Evolutionary conservation across 2,888 invertebrate genomes (phyloP).

Genomic region (Metacarcinus magister): DNA sequence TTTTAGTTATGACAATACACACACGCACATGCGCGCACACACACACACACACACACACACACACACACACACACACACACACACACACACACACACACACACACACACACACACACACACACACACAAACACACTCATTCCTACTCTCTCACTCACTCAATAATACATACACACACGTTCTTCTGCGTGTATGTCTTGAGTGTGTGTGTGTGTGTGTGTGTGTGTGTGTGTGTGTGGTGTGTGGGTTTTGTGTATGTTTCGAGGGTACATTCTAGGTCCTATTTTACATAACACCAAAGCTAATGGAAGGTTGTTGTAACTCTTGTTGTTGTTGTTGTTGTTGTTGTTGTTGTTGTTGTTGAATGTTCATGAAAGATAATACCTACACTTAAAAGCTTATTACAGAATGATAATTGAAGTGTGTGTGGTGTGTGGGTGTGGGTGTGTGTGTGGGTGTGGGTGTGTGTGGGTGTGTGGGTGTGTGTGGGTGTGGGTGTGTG

Average conservation of each 20-base stretch:
- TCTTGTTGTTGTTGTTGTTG: background rate
- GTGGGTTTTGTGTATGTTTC: too few relatives aligned
- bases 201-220: too few relatives aligned
- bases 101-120: too few relatives aligned
- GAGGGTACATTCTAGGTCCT: background rate
- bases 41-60: conserved; percentile 22
- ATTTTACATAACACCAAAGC: background rate
- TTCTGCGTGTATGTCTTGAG: too few relatives aligned
- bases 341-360: background rate
- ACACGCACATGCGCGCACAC: background rate
- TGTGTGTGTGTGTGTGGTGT: too few relatives aligned
- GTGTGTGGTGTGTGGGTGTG: conserved; percentile 42
- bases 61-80: too few relatives aligned
- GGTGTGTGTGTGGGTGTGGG: conserved; percentile 42
- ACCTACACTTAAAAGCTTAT: background rate
- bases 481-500: background rate
- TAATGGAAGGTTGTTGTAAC: background rate
- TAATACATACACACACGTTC: too few relatives aligned
- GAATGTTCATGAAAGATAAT: background rate
- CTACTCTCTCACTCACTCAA: too few relatives aligned
- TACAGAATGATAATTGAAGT: background rate
- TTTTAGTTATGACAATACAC: background rate
- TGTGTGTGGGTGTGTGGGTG: background rate
- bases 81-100: too few relatives aligned
- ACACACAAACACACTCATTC: too few relatives aligned